Evolutionary conservation across 2,797 vertebrate genomes (phyloP).

Genomic region (Galaxias olidus): DNA sequence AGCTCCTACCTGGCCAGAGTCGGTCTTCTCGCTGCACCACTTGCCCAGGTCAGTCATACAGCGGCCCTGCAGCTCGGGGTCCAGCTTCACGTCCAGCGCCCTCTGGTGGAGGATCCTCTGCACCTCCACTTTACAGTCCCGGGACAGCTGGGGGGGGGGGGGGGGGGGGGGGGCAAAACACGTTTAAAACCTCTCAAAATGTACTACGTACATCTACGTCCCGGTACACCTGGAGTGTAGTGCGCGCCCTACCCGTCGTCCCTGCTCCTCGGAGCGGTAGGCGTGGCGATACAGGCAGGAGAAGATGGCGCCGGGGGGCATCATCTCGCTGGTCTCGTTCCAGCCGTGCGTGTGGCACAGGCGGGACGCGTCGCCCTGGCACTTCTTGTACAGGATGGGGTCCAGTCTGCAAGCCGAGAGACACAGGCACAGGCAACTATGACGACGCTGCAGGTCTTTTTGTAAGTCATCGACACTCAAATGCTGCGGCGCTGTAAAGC

Average conservation of each 20-base stretch:
- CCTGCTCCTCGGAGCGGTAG: constrained; percentile 94
- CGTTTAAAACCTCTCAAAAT: neutral
- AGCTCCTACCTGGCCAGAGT: constrained; percentile 84
- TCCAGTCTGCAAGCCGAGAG: constrained; percentile 92
- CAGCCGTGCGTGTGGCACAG: constrained; percentile 94
- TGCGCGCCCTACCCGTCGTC: constrained; percentile 82
- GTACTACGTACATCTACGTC: neutral
- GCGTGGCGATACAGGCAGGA: constrained; percentile 96
- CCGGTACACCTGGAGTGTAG: neutral
- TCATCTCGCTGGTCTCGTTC: constrained; percentile 94
- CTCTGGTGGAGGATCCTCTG: constrained; percentile 95
- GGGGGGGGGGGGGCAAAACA: neutral
- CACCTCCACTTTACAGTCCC: constrained; percentile 94
- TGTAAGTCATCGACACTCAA: too few species aligned
- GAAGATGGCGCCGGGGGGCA: constrained; percentile 92
- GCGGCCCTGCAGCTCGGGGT: constrained; percentile 89
- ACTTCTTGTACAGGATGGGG: constrained; percentile 91
- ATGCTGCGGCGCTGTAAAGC: too few species aligned
- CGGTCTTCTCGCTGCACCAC: constrained; percentile 97
- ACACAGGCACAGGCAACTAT: too few species aligned
- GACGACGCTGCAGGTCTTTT: too few species aligned
- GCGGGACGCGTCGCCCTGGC: constrained; percentile 91
- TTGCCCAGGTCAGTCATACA: constrained; percentile 96
- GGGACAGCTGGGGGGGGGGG: constrained; percentile 78
- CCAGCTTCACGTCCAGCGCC: constrained; percentile 94